Evolutionary conservation across 2,797 vertebrate species (phyloP).

Genomic region (Melanotaenia trifasciata): DNA sequence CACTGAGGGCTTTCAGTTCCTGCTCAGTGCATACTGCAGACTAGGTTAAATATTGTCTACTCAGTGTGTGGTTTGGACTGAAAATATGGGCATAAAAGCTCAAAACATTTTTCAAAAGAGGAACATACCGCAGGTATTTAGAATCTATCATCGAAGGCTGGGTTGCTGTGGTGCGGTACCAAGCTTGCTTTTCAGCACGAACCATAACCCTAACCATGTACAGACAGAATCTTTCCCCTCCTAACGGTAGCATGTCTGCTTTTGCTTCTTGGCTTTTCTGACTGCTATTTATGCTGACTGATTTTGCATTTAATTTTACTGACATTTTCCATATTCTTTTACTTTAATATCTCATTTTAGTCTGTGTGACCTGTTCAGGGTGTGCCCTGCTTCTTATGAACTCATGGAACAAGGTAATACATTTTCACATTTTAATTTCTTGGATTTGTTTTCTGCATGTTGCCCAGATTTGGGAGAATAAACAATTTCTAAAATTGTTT

Average conservation of each 20-base stretch:
- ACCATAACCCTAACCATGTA: slow-evolving; percentile 54
- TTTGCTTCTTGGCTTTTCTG: slow-evolving; percentile 41
- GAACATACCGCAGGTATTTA: slow-evolving; percentile 41
- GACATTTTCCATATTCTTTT: slow-evolving; percentile 42
- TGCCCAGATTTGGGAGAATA: neutral
- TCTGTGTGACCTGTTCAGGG: neutral
- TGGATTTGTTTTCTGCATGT: neutral
- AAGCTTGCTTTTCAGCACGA: slow-evolving; percentile 62
- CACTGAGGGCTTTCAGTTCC: slow-evolving; percentile 25
- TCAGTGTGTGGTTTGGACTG: slow-evolving; percentile 48
- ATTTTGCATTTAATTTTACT: slow-evolving; percentile 34
- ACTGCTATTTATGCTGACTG: slow-evolving; percentile 49
- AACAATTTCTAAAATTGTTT: neutral
- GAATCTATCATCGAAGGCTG: slow-evolving; percentile 59
- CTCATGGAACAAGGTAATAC: slow-evolving; percentile 26
- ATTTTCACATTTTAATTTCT: neutral
- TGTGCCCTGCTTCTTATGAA: slow-evolving; percentile 24
- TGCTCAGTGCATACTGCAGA: slow-evolving; percentile 21
- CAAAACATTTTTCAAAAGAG: slow-evolving; percentile 48
- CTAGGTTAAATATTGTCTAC: slow-evolving; percentile 51
- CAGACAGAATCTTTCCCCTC: slow-evolving; percentile 60
- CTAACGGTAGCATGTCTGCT: slow-evolving; percentile 50
- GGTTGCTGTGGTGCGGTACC: slow-evolving; percentile 50
- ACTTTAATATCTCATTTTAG: slow-evolving; percentile 19
- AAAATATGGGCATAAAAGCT: slow-evolving; percentile 39